Base-by-base conservation (phyloP, 1,140 invertebrate species). In the Pseudomyrmex cubaensis region DNA sequence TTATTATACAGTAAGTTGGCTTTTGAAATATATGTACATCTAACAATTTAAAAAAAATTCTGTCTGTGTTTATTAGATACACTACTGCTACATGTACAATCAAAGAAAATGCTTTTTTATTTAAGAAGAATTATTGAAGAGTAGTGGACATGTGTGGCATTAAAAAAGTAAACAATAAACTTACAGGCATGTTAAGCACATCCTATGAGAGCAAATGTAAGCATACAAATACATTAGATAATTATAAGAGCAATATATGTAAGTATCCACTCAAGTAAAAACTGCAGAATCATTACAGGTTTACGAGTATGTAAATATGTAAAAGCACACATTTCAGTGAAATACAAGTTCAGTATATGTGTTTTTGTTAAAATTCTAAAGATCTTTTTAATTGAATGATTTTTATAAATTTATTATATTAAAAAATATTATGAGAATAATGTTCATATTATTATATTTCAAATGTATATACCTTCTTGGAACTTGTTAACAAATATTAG, bases 161-260 rank as follows among this genome's bases (percentile, higher is more conserved):
- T 75, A 88, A 83, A 78, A 85, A 88, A 56, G 56, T 89, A 35
- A 35, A 73, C 70, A 84, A 78, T 84, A 89, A 90, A 93, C 93
- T 94, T 94, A 94, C 93, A 94, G 93, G 93, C 93, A 94, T 93
- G 90, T 94, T 93, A 93, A 93, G 91, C 89, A 94, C 91, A 93
- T 94, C 93, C 93, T 94, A 93, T 88, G 91, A 92, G 90, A 91
- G 92, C 90, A 93, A 92, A 89, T 90, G 89, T 91, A 93, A 93
- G 91, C 92, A 94, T 87, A 93, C 90, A 93, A 90, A 93, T 85
- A 93, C 84, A 92, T 90, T 92, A 93, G 90, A 90, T 84, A 90
- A 77, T 90, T 86, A 87, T 91, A 87, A 67, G 84, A 69, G 48
- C 75, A 90, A 72, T 66, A 82, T 69, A 76, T 56, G 56, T 67